Evolutionary conservation across 2,113 vertebrate genomes (phyloP), one percentile per base, ranked within the genome.

Genomic region (Poicephalus meyeri): DNA sequence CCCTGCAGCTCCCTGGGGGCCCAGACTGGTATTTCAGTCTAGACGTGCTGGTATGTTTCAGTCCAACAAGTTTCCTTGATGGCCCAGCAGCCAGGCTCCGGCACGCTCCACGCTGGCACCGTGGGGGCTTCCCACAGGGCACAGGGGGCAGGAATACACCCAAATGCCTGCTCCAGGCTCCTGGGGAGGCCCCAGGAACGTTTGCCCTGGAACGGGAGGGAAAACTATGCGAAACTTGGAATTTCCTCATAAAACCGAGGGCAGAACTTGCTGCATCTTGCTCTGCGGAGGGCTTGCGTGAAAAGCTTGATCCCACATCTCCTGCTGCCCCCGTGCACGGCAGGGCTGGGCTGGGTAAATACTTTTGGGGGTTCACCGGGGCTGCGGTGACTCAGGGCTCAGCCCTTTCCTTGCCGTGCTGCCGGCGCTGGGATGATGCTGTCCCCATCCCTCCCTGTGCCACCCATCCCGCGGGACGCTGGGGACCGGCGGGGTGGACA

Each of bases 11-110:
- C 47, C 55, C 79, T 3, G 1, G 91, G 93, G 69, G 93, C 76
- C 81, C 94, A 94, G 94, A 83, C 88, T 93, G 95, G 94, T 93
- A 88, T 95, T 94, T 92, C 89, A 71, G 96, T 96, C 95, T 91
- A 93, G 94, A 95, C 95, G 0, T 31, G 56, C 55, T 78, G 95
- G 90, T 61, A 93, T 94, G 88, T 90, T 72, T 93, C 91, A 86
- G 82, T 80, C 90, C 88, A 31, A 58, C 81, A 79, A n/a, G 44
- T 96, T 96, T 94, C 95, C 93, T 89, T 84, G 91, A 91, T 68
- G 83, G 83, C 72, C 55, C 80, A 14, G 74, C 2, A n/a, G 37
- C 2, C 63, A 16, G 35, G 81, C 84, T 8, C 7, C 13, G 69
- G 65, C 81, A 68, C 1, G 65, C 61, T 56, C 0, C 20, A 1